Evolutionary conservation across 2,797 vertebrate genomes (phyloP).

Genomic region (Neostethus bicornis): DNA sequence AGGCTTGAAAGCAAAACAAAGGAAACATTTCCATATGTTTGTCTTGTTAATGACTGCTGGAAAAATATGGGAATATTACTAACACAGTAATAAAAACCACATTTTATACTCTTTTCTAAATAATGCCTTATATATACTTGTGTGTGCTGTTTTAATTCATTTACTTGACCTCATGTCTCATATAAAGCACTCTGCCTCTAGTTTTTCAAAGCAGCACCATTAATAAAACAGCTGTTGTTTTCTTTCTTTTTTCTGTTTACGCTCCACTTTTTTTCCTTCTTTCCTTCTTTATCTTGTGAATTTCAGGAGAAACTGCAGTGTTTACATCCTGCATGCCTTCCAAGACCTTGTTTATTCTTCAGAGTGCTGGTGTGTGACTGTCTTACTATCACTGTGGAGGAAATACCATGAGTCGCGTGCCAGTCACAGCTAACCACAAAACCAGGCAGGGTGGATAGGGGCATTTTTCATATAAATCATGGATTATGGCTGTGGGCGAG

Average conservation of each 20-base stretch:
- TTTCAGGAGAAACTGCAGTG: slow-evolving; percentile 54
- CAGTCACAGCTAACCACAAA: slow-evolving; percentile 72
- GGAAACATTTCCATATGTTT: slow-evolving; percentile 3
- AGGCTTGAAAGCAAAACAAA: neutral
- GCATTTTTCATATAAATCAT: slow-evolving; percentile 76
- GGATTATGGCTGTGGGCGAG: slow-evolving; percentile 69
- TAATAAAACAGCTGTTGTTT: slow-evolving; percentile 13
- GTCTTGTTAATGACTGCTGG: neutral
- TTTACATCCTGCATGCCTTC: slow-evolving; percentile 63
- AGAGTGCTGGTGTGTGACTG: slow-evolving; percentile 60
- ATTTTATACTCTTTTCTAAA: too few species aligned
- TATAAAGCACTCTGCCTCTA: neutral
- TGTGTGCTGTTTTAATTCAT: neutral
- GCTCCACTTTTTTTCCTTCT: slow-evolving; percentile 20
- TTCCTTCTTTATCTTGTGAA: slow-evolving; percentile 40
- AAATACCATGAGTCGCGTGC: slow-evolving; percentile 75
- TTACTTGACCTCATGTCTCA: too few species aligned
- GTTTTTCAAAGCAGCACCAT: neutral
- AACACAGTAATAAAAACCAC: neutral
- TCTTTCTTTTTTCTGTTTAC: slow-evolving; percentile 19
- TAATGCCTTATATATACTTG: too few species aligned
- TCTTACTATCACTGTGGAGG: slow-evolving; percentile 69
- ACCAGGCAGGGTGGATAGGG: slow-evolving; percentile 66
- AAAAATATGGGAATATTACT: neutral
- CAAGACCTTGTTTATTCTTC: slow-evolving; percentile 56